These are phyloP conservation scores for Pseudopleuronectes americanus DNA, from an alignment of 2,797 vertebrate species.

Conservation along the genomic window DNA sequence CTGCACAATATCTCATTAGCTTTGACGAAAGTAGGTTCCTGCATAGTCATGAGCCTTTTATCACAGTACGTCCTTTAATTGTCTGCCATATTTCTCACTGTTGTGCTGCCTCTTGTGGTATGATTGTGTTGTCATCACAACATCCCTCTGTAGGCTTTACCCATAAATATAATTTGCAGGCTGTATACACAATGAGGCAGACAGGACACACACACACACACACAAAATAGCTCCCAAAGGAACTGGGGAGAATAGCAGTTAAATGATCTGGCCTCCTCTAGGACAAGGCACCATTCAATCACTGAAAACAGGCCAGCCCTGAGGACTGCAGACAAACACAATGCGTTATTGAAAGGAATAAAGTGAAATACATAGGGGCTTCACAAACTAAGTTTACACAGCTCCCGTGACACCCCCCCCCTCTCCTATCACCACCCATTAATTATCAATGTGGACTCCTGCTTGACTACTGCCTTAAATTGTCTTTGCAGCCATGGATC, in stretches of 20 bases:
- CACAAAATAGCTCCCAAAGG: conserved; percentile 47
- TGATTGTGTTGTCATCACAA: conserved; percentile 55
- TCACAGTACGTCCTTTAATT: not conserved
- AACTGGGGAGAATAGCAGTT: conserved; percentile 65
- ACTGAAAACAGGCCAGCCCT: conserved; percentile 68
- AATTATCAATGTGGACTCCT: conserved; percentile 67
- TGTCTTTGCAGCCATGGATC: conserved; percentile 46
- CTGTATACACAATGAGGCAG: conserved; percentile 58
- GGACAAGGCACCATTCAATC: conserved; percentile 79
- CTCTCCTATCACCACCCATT: conserved; percentile 45
- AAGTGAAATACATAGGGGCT: conserved; percentile 46
- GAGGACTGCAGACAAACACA: conserved; percentile 67
- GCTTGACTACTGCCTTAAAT: conserved; percentile 76
- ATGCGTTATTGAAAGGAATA: conserved; percentile 61
- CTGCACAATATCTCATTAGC: conserved; percentile 20
- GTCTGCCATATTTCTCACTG: conserved; percentile 63
- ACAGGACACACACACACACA: conserved; percentile 45
- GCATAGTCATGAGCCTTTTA: too few species aligned
- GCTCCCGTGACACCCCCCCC: conserved; percentile 27
- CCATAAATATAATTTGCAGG: conserved; percentile 72
- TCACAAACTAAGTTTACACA: conserved; percentile 52
- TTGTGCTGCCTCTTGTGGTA: conserved; percentile 47
- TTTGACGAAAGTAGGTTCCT: not conserved
- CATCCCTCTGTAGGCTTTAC: conserved; percentile 48
- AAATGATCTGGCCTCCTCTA: conserved; percentile 77